phyloP scores from a whole-genome alignment of 2,888 invertebrate species.

The Tenthredo scrophulariae region DNA sequence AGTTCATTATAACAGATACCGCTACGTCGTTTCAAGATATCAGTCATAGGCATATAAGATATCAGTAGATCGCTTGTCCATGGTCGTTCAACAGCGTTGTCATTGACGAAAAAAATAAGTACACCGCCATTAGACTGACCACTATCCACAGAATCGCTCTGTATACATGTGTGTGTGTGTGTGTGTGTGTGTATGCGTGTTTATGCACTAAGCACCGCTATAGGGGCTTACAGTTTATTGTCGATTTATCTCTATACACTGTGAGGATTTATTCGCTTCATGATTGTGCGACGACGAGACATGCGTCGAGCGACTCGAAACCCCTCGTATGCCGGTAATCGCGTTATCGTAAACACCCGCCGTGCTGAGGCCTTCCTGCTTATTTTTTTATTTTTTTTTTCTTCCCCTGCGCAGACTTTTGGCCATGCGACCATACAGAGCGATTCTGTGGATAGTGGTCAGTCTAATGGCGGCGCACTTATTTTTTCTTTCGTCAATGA shows the following conservation, averaged over 20 bases:
- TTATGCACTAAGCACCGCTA: background rate
- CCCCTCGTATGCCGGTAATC: constrained; percentile 70
- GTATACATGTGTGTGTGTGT: too few relatives aligned
- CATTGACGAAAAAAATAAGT: too few relatives aligned
- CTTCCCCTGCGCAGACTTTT: background rate
- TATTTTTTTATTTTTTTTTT: background rate
- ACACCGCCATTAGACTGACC: too few relatives aligned
- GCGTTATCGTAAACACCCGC: constrained; percentile 71
- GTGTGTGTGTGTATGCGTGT: background rate
- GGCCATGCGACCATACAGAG: background rate
- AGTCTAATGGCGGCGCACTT: too few relatives aligned
- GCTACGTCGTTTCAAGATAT: too few relatives aligned
- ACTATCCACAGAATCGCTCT: too few relatives aligned
- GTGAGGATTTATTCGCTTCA: constrained; percentile 62
- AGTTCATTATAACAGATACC: too few relatives aligned
- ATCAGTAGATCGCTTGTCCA: too few relatives aligned
- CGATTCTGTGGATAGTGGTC: too few relatives aligned
- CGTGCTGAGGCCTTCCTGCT: constrained; percentile 59
- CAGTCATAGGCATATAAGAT: too few relatives aligned
- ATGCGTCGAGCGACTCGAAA: constrained; percentile 60
- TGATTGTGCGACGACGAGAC: constrained; percentile 56
- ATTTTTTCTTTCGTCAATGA: too few relatives aligned
- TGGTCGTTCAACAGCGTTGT: too few relatives aligned
- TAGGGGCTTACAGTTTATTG: constrained; percentile 56
- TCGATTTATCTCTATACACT: constrained; percentile 60